Evolutionary conservation across 2,888 invertebrate species (phyloP).

Genomic region (Prionchulus punctatus): DNA sequence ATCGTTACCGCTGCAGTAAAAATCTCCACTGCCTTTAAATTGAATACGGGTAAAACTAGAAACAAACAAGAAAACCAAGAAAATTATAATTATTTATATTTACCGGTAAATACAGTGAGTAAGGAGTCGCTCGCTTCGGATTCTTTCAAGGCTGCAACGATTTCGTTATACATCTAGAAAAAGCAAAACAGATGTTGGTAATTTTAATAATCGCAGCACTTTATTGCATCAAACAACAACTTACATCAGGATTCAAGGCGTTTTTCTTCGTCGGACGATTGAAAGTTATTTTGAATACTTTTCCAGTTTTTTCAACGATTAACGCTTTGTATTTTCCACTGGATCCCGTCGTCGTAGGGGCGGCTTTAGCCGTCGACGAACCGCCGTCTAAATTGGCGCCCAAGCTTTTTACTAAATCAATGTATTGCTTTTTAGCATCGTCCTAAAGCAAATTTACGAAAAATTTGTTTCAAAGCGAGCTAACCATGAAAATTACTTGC

Average conservation of each 20-base stretch:
- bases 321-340: conserved; percentile 8
- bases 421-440: conserved; percentile 40
- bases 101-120: conserved; percentile 54
- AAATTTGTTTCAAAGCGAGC: background rate
- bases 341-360: no score
- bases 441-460: conserved; percentile 28
- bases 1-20: conserved; percentile 72
- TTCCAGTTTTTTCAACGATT: conserved; percentile 38
- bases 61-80: background rate
- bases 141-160: conserved; percentile 49
- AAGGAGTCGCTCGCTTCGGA: conserved; percentile 48
- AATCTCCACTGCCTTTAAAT: conserved; percentile 53
- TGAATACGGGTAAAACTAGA: background rate
- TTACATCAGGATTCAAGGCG: conserved; percentile 47
- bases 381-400: conserved; percentile 18
- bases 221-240: background rate
- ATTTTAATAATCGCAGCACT: background rate
- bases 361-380: conserved; percentile 12
- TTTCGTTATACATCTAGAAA: conserved; percentile 48
- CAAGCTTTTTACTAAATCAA: conserved; percentile 36
- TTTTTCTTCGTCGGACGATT: conserved; percentile 65
- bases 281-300: conserved; percentile 46
- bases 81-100: no score
- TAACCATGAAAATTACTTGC: conserved; percentile 29
- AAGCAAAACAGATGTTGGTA: no score